Evolutionary conservation across 2,888 invertebrate species (phyloP).

Genomic region (Ceramica pisi): DNA sequence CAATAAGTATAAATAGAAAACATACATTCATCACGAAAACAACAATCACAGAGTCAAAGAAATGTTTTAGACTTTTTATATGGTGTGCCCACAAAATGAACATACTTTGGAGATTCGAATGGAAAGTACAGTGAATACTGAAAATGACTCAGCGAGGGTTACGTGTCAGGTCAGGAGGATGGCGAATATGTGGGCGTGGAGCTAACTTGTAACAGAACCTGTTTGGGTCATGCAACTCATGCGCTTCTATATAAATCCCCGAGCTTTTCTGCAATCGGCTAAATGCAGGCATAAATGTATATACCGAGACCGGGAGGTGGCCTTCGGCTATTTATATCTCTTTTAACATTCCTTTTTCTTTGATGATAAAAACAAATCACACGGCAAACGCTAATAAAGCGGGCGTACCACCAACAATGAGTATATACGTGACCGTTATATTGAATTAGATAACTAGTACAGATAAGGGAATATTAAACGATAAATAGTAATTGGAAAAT

Average conservation of each 20-base stretch:
- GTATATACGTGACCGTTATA: slow-evolving; percentile 26
- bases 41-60: not conserved
- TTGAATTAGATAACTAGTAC: slow-evolving; percentile 39
- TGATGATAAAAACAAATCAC: slow-evolving; percentile 31
- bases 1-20: not conserved
- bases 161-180: slow-evolving; percentile 81
- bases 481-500: slow-evolving; percentile 52
- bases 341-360: slow-evolving; percentile 36
- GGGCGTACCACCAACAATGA: slow-evolving; percentile 14
- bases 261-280: slow-evolving; percentile 80
- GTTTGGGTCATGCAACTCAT: slow-evolving; percentile 88
- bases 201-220: slow-evolving; percentile 84
- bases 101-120: slow-evolving; percentile 32
- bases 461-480: slow-evolving; percentile 46
- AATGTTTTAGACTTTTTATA: not conserved
- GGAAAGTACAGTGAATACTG: slow-evolving; percentile 57
- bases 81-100: slow-evolving; percentile 20
- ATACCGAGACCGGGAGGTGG: slow-evolving; percentile 67
- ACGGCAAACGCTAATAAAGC: slow-evolving; percentile 28
- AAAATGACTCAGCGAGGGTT: slow-evolving; percentile 80
- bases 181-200: slow-evolving; percentile 81
- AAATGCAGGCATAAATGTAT: slow-evolving; percentile 69
- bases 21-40: not conserved
- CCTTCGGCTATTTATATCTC: slow-evolving; percentile 78
- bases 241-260: slow-evolving; percentile 85